Evolutionary conservation across 64 coral and sea anemone genomes (phyloP).

Genomic region (Astreopora myriophthalma): DNA sequence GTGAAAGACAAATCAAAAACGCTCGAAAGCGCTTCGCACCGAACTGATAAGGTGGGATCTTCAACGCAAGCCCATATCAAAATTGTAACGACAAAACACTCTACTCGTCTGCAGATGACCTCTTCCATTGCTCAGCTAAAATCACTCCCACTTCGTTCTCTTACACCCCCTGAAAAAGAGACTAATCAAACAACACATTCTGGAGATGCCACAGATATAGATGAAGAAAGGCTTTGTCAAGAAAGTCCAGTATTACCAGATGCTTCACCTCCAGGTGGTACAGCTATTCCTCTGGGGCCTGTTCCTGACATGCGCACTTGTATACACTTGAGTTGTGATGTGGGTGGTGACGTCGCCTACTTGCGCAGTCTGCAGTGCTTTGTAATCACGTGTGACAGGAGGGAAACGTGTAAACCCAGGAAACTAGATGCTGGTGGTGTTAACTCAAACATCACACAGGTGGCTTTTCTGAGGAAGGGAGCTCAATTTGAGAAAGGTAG

Average conservation of each 20-base stretch:
- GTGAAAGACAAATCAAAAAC: background rate
- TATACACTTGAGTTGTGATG: slow-evolving; percentile 43
- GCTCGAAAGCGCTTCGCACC: background rate
- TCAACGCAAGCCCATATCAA: background rate
- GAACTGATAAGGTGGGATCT: background rate
- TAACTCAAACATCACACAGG: background rate
- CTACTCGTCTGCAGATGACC: background rate
- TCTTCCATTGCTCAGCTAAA: background rate
- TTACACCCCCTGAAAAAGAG: background rate
- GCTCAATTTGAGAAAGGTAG: background rate
- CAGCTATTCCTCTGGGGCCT: background rate
- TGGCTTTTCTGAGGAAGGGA: slow-evolving; percentile 19
- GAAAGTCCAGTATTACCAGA: background rate
- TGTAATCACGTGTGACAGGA: slow-evolving; percentile 52
- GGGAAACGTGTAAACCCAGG: background rate
- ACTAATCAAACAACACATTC: background rate
- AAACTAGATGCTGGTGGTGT: background rate
- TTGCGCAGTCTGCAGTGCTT: slow-evolving; percentile 69
- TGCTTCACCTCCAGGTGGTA: background rate
- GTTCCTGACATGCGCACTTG: slow-evolving; percentile 27
- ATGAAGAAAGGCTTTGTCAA: background rate
- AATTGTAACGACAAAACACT: background rate
- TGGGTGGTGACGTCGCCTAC: slow-evolving; percentile 67
- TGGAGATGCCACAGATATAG: no score
- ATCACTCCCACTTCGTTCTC: background rate